Conservation (phyloP, 2,888 invertebrate genomes). For the Cryptus armator region DNA sequence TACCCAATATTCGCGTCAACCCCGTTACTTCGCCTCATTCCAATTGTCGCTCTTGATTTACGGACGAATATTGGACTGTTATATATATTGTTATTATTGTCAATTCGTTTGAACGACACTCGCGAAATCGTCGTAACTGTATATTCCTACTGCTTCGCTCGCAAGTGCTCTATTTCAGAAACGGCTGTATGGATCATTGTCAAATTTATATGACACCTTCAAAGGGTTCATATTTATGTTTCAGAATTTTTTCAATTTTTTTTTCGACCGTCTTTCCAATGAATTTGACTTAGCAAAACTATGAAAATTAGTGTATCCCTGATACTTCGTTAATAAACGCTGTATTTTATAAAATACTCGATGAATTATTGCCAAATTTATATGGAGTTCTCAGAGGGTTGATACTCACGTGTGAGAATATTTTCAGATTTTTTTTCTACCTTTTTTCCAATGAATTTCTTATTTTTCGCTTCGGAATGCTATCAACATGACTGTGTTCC, state of each 20-base stretch:
- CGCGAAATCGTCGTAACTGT: neutral
- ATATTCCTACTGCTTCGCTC: neutral
- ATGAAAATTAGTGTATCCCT: neutral
- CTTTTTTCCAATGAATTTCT: too few species aligned
- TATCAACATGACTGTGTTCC: too few species aligned
- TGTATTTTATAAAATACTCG: neutral
- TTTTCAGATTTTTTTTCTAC: too few species aligned
- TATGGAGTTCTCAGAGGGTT: too few species aligned
- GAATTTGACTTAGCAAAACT: neutral
- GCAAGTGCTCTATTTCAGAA: too few species aligned
- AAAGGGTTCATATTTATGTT: neutral
- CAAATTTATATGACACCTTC: neutral
- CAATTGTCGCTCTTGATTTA: slow-evolving; percentile 41
- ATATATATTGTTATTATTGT: neutral
- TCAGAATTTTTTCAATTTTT: neutral
- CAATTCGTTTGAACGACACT: neutral
- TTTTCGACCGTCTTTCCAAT: neutral
- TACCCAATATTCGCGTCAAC: slow-evolving; percentile 12
- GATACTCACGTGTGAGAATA: too few species aligned
- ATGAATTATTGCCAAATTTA: neutral
- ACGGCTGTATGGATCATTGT: neutral
- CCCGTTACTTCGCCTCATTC: slow-evolving; percentile 27
- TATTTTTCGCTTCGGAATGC: too few species aligned
- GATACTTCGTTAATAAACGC: neutral
- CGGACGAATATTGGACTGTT: neutral